Percentiles rank a stretch among this genome's conserved stretches.
Conservation (phyloP, 2,888 invertebrate species). For the Trissoscelio sp. region DNA sequence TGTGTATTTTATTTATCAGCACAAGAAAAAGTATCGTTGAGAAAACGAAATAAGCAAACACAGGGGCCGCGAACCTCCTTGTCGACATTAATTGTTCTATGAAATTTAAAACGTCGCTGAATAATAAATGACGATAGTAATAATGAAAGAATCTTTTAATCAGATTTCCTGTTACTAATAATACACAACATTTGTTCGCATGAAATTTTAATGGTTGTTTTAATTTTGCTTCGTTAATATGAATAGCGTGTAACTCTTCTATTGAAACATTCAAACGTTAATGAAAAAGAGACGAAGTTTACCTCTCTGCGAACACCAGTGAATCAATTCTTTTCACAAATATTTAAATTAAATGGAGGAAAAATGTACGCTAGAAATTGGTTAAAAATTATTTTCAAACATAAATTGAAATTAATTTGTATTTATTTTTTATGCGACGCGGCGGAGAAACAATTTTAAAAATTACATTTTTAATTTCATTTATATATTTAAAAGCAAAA, state of each 20-base stretch:
- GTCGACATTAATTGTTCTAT: slow-evolving; percentile 11
- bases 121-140: not conserved
- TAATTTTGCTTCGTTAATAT: not conserved
- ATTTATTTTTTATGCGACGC: too few species aligned
- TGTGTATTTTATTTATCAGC: not conserved
- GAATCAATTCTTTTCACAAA: not conserved
- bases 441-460: not conserved
- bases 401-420: too few species aligned
- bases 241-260: not conserved
- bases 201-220: not conserved
- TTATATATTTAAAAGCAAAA: not conserved
- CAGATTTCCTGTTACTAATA: not conserved
- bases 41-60: not conserved
- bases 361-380: not conserved
- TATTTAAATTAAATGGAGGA: not conserved
- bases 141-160: slow-evolving; percentile 16
- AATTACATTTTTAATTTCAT: not conserved
- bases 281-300: not conserved
- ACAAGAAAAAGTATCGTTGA: not conserved
- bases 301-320: too few species aligned
- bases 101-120: slow-evolving; percentile 3
- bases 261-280: not conserved
- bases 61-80: not conserved
- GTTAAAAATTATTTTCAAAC: not conserved
- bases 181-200: not conserved